Evolutionary conservation across 2,113 vertebrate genomes (phyloP).

Genomic region (Cacatua alba): DNA sequence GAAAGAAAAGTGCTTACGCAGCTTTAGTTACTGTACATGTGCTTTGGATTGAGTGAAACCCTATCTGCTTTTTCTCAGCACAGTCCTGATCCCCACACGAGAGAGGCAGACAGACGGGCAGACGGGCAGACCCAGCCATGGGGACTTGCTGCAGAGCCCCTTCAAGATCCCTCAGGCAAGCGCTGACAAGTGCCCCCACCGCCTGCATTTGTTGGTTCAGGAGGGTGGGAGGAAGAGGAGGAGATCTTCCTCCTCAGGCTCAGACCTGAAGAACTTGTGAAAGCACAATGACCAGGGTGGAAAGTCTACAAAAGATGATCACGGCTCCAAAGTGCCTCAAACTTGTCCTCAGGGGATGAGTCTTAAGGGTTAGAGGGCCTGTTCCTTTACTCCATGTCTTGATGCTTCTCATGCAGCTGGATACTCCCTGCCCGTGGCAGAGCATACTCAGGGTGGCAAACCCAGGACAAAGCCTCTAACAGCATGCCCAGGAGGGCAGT

Average conservation of each 20-base stretch:
- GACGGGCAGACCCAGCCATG: not conserved
- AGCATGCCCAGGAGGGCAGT: not conserved
- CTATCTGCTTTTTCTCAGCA: constrained; percentile 56
- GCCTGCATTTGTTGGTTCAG: not conserved
- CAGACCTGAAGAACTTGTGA: not conserved
- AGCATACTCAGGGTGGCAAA: not conserved
- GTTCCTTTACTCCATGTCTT: not conserved
- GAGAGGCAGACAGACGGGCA: not conserved
- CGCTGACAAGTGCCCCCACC: not conserved
- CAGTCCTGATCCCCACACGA: not conserved
- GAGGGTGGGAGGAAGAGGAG: not conserved
- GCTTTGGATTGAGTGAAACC: constrained; percentile 68
- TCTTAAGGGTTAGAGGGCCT: not conserved
- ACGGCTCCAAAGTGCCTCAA: not conserved
- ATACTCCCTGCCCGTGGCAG: not conserved
- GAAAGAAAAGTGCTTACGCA: constrained; percentile 49
- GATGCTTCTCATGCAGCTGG: not conserved
- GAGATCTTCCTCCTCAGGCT: not conserved
- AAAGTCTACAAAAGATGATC: not conserved
- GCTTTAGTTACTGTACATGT: constrained; percentile 40
- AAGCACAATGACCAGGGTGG: not conserved
- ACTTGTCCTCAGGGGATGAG: not conserved
- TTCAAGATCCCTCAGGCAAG: not conserved
- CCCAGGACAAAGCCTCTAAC: not conserved
- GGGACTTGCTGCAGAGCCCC: not conserved